Base-by-base conservation (phyloP, 2,797 vertebrate genomes). In the Platyrinchus mystaceus region DNA sequence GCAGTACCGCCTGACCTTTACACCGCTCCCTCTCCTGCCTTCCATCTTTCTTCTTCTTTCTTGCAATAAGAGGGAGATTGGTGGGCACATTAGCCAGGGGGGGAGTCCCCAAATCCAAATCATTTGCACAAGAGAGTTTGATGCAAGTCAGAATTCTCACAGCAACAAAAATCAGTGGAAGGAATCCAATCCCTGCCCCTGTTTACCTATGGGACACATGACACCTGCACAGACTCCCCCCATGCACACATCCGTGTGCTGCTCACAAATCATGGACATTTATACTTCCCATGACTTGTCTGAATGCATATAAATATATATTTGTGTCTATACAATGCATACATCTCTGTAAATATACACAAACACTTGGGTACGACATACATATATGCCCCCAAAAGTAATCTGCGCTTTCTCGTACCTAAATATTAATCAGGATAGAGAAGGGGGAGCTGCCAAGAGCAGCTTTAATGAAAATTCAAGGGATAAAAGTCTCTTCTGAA, bases 1-100 rank as follows among this genome's bases (percentile, higher is more conserved):
- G 37, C 75, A 55, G 39, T 56, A 62, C 71, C 77, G 81, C 66
- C 76, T 95, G 91, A 95, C 91, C 91, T 94, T 95, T 97, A 79
- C 30, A 46, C 74, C 63, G 71, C 70, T 86, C 76, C 36, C 75
- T 79, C 63, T 91, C 74, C 75, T 79, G 66, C 81, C 47, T 84
- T 87, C 80, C 78, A 86, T 70, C 92, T 68, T 94, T 90, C 93
- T 88, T 90, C n/a, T 92, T 73, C 91, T 90, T 81, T 70, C 86
- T 79, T 87, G 73, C 87, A 93, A 10, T 71, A 80, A 93, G 36
- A 53, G 44, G 59, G 73, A 82, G 67, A 73, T 53, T 69, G 90
- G 89, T 74, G 59, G 79, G n/a, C 87, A 64, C 63, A 67, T 80
- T 41, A 88, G 80, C n/a, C 46, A 82, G 27, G 60, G 77, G 46